Evolutionary conservation across 2,888 invertebrate species (phyloP), one percentile per base, ranked within the genome.

Genomic region (Caenorhabditis sulstoni): DNA sequence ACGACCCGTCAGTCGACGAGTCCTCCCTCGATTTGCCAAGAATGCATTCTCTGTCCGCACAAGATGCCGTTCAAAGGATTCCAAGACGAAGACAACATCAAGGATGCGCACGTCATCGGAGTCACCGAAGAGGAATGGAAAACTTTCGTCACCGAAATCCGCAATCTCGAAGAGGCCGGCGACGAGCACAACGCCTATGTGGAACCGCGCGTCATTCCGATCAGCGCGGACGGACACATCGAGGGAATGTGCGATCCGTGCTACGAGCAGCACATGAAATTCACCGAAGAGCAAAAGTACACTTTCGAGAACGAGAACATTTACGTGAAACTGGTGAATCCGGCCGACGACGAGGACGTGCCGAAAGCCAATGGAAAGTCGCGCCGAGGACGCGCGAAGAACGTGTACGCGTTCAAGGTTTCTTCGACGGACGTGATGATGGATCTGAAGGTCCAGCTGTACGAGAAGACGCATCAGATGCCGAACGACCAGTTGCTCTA

Each of bases 361-460:
- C 11, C 47, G 39, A 77, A 77, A 14, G 23, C 64, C 18, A 66
- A 59, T 18, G 65, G 67, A 22, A 81, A 73, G 52, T 53, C 71
- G 23, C 53, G 73, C 41, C 53, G 74, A 52, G 66, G 71, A 4
- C 39, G 70, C 0, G 52, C 59, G 29, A 79, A 79, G 47, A 75
- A 74, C 39, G n/a, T 76, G 20, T 62, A 71, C 37, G 18, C 62
- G 0, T 35, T 71, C 14, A 74, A 74, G 16, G 78, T 89, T 82
- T 77, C 79, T 14, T 87, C 87, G 14, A 71, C 71, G 14, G 78
- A 81, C 18, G 84, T 81, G 20, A 70, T 89, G 12, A 52, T 73
- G 39, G 85, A 86, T 55, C 75, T 89, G 67, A 89, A 89, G 65
- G 62, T 87, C 18, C 76, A 83, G 52, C 73, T 89, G 52, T 87